Evolutionary conservation across 1,140 invertebrate species (phyloP).

Genomic region (Microplitis mediator): DNA sequence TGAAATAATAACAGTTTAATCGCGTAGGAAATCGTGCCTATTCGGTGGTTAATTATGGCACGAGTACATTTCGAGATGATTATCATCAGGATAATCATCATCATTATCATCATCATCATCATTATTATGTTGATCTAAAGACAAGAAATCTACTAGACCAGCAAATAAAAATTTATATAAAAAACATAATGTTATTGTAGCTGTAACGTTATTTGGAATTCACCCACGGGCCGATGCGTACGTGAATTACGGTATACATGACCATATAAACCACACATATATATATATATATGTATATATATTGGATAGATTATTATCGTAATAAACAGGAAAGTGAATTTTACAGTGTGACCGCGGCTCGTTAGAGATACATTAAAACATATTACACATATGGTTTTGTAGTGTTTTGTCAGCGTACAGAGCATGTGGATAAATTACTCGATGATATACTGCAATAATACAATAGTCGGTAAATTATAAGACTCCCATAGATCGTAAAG

Average conservation of each 20-base stretch:
- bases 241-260: conserved; percentile 8
- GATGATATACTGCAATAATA: background rate
- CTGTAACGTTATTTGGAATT: conserved; percentile 4
- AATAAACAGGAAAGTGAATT: conserved; percentile 36
- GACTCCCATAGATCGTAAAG: too few species aligned
- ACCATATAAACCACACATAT: conserved; percentile 3
- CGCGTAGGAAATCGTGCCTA: background rate
- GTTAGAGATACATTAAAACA: conserved; percentile 8
- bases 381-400: background rate
- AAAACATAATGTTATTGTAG: background rate
- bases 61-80: background rate
- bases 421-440: background rate
- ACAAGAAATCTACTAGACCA: conserved; percentile 3
- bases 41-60: background rate
- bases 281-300: too few species aligned
- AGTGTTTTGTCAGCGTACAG: background rate
- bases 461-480: too few species aligned
- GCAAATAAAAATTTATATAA: background rate
- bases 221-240: conserved; percentile 1
- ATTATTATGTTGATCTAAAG: too few species aligned
- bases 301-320: conserved; percentile 30
- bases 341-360: conserved; percentile 16
- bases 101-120: too few species aligned
- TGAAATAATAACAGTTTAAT: background rate
- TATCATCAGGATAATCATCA: background rate